Conservation (phyloP, 2,797 vertebrate genomes). For the Eulemur rubriventer region DNA sequence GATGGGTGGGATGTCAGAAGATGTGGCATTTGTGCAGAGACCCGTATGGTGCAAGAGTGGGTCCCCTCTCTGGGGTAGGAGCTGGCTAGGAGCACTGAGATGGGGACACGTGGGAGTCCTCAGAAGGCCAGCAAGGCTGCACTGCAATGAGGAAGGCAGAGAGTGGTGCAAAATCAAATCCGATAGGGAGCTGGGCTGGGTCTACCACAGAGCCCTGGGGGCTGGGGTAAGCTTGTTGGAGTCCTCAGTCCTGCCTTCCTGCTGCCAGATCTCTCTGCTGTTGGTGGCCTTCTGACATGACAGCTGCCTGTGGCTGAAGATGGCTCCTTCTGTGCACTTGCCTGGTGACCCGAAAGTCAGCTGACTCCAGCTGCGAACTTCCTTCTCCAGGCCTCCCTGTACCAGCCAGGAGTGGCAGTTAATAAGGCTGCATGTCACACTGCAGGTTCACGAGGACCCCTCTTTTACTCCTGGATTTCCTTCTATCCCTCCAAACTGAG, state of each 20-base stretch:
- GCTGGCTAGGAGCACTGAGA: neutral
- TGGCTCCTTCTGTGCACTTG: neutral
- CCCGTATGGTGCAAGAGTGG: rapidly evolving
- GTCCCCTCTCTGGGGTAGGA: neutral
- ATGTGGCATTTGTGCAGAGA: neutral
- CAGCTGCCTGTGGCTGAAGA: neutral
- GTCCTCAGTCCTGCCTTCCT: neutral
- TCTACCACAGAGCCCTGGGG: neutral
- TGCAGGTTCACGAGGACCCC: neutral
- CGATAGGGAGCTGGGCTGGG: neutral
- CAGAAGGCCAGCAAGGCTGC: neutral
- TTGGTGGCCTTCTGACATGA: neutral
- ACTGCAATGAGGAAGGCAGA: neutral
- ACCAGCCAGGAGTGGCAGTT: neutral
- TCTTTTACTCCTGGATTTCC: slow-evolving; percentile 56
- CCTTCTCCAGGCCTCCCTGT: neutral
- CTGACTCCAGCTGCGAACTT: neutral
- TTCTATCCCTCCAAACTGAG: neutral
- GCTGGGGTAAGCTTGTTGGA: neutral
- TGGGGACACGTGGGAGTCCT: neutral
- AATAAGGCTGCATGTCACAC: slow-evolving; percentile 13
- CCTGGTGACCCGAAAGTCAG: neutral
- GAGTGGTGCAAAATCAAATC: neutral
- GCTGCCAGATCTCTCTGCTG: neutral
- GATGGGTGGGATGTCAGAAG: too few species aligned